Evolutionary conservation across 1,140 invertebrate genomes (phyloP).

Genomic region (Heliothis subflexa): DNA sequence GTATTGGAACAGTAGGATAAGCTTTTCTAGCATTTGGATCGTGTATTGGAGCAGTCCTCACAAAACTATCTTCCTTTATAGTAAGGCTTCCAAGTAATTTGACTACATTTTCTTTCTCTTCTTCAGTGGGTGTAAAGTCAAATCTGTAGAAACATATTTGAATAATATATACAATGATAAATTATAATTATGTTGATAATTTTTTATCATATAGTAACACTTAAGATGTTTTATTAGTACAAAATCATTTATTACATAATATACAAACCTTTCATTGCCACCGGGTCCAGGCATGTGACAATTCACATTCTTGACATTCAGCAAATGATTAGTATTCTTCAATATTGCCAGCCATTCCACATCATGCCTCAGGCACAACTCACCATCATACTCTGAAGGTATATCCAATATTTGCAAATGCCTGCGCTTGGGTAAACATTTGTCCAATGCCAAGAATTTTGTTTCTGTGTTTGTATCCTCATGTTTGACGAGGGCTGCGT

Average conservation of each 20-base stretch:
- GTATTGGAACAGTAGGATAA: conserved; percentile 81
- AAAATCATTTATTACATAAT: background rate
- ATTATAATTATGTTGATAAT: conserved; percentile 3
- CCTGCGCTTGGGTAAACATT: conserved; percentile 95
- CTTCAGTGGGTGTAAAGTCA: conserved; percentile 91
- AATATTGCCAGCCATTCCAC: conserved; percentile 97
- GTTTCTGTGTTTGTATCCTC: conserved; percentile 87
- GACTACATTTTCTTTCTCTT: conserved; percentile 90
- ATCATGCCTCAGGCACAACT: conserved; percentile 92
- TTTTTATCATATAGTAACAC: background rate
- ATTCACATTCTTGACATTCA: conserved; percentile 89
- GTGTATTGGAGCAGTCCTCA: conserved; percentile 89
- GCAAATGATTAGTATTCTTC: conserved; percentile 94
- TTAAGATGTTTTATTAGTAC: background rate
- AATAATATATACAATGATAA: conserved; percentile 53
- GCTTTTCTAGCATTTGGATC: conserved; percentile 78
- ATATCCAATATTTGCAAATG: conserved; percentile 90
- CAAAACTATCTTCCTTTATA: conserved; percentile 92
- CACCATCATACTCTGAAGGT: conserved; percentile 85
- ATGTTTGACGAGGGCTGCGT: conserved; percentile 94
- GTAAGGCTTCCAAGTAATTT: conserved; percentile 89
- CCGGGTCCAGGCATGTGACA: conserved; percentile 94
- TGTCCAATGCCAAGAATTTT: conserved; percentile 98
- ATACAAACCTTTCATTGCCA: conserved; percentile 87
- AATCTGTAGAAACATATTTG: conserved; percentile 83